Conservation (phyloP, 2,797 vertebrate genomes). For the Harpagifer antarcticus region DNA sequence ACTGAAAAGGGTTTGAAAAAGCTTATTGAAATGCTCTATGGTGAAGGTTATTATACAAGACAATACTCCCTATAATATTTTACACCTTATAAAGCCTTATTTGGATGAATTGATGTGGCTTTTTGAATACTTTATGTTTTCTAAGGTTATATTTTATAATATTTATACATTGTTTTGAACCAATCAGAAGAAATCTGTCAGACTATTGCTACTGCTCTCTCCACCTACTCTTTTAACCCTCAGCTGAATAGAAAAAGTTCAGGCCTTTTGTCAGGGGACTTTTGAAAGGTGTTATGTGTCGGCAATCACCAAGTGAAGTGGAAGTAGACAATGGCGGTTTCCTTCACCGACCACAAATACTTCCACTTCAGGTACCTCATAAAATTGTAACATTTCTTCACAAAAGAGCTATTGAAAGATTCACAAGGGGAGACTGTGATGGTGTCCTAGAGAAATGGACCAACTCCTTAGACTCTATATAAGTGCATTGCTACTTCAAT, state of each 20-base stretch:
- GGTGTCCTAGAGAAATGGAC: constrained; percentile 60
- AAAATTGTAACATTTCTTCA: constrained; percentile 70
- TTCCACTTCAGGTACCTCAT: constrained; percentile 13
- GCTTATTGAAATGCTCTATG: too few relatives aligned
- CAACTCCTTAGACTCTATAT: constrained; percentile 21
- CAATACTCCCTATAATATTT: constrained; percentile 16
- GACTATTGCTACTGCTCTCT: constrained; percentile 22
- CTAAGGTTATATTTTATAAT: neutral
- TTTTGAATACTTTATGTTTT: constrained; percentile 5
- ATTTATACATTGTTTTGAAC: constrained; percentile 37
- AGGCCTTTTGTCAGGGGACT: constrained; percentile 55
- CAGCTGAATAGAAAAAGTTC: constrained; percentile 47
- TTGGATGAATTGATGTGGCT: neutral
- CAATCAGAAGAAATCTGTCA: constrained; percentile 1
- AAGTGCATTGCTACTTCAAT: too few relatives aligned
- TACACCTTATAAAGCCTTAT: neutral
- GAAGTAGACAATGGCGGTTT: constrained; percentile 46
- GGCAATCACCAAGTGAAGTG: constrained; percentile 64
- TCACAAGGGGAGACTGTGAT: constrained; percentile 35
- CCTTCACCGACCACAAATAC: too few relatives aligned
- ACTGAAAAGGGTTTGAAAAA: too few relatives aligned
- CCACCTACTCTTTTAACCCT: constrained; percentile 36
- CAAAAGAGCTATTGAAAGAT: constrained; percentile 62
- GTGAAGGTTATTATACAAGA: constrained; percentile 11
- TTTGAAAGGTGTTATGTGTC: constrained; percentile 73